Base-by-base conservation (phyloP, 2,797 vertebrate species). In the Mormyrops attenuatus region DNA sequence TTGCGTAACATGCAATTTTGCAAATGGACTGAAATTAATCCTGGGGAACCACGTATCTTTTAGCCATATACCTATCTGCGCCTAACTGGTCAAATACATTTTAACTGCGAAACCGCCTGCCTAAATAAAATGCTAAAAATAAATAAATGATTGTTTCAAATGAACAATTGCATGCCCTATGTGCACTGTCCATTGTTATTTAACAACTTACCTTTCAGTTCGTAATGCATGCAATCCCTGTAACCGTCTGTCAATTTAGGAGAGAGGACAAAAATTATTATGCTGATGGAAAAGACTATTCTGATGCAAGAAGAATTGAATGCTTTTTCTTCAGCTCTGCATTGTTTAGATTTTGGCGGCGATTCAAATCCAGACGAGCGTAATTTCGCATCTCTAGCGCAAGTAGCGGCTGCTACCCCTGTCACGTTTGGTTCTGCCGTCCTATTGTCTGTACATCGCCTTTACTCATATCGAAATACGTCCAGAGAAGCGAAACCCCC, bases 221-320 rank as follows among this genome's bases (percentile, higher is more conserved):
- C 73, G 38, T 80, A 41, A 80, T 80, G 38, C 73, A 80, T 80
- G 73, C 34, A 80, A 80, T 80, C 73, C 73, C 38, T n/a, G 73
- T 80, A 41, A 20, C 38, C 73, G 38, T 80, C 38, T 80, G 73
- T 44, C 73, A 80, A 41, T 80, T 80, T 41, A 80, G 73, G 41
- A 77, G 34, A 80, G 73, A 69, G 66, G 66, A 41, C 38, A 15
- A 17, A 44, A 80, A 80, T 44, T 17, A 63, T 63, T 9, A 44
- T 41, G 38, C 17, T 20, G 17, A 80, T 38, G 17, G 17, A 20
- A 80, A 44, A 80, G 15, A 44, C 38, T 44, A 80, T 44, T 80
- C 17, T n/a, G 66, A 34, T 69, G 30, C 34, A 44, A 80, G 5
- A 80, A 80, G 3, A 80, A 80, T 2, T 41, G 17, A 9, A 80